Percentiles rank a stretch among this genome's conserved stretches.
phyloP scores from a whole-genome alignment of 2,888 invertebrate species.

The Erannis defoliaria region DNA sequence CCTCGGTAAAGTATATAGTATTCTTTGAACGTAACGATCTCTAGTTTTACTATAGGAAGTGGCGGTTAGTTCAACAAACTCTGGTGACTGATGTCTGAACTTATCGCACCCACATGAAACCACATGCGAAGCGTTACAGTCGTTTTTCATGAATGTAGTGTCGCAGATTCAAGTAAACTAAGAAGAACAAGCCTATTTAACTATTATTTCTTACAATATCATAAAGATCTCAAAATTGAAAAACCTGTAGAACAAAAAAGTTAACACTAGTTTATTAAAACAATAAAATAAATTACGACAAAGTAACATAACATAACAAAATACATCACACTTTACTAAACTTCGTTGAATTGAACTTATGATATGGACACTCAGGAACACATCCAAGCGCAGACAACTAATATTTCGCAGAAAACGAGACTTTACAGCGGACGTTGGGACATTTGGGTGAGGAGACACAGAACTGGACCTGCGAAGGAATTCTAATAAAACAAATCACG shows the following conservation, averaged over 20 bases:
- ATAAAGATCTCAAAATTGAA: constrained; percentile 1
- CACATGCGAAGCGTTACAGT: too few species aligned
- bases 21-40: too few species aligned
- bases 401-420: constrained; percentile 25
- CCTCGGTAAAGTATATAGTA: too few species aligned
- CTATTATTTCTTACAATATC: too few species aligned
- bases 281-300: constrained; percentile 28
- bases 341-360: constrained; percentile 25
- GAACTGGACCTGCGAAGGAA: constrained; percentile 36
- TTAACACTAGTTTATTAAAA: constrained; percentile 30
- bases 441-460: constrained; percentile 38
- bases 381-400: constrained; percentile 27
- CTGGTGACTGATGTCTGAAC: too few species aligned
- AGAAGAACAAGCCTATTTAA: too few species aligned
- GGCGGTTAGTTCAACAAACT: too few species aligned
- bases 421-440: constrained; percentile 24
- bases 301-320: constrained; percentile 22
- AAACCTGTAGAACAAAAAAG: constrained; percentile 18
- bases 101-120: too few species aligned
- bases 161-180: too few species aligned
- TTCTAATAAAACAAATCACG: constrained; percentile 69
- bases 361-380: constrained; percentile 41
- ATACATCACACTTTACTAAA: constrained; percentile 18
- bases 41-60: too few species aligned
- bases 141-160: too few species aligned